These are phyloP conservation scores for Sylvilagus floridanus DNA, from an alignment of 2,797 vertebrate genomes.

Conservation along the genomic window DNA sequence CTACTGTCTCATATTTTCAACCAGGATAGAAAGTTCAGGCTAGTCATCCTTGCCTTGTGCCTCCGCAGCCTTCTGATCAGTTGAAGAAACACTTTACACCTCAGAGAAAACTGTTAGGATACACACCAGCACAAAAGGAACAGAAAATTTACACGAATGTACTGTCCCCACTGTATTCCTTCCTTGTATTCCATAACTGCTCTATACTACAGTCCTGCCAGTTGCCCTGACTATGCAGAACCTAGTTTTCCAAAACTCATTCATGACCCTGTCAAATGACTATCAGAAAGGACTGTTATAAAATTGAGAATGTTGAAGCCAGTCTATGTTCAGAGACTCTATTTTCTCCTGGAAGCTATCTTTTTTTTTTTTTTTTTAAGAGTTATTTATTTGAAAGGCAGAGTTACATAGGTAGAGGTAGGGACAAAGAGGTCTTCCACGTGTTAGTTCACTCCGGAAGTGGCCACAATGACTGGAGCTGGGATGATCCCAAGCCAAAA, in stretches of 20 bases:
- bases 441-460: too few relatives aligned
- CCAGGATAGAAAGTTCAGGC: neutral
- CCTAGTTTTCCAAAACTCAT: constrained; percentile 1
- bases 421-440: too few relatives aligned
- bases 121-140: neutral
- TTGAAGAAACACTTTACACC: neutral
- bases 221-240: neutral
- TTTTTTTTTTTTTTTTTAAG: too few relatives aligned
- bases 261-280: neutral
- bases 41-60: neutral
- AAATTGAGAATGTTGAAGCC: neutral
- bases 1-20: neutral
- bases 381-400: too few relatives aligned
- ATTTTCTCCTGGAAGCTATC: constrained; percentile 1
- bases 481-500: too few relatives aligned
- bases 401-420: too few relatives aligned
- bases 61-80: neutral
- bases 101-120: constrained; percentile 19
- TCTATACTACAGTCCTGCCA: neutral
- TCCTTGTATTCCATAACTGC: neutral
- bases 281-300: neutral
- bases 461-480: too few relatives aligned
- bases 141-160: neutral
- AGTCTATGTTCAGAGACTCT: neutral
- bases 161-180: neutral